Percentiles rank a stretch among this genome's conserved stretches.
phyloP scores from a whole-genome alignment of 1,140 invertebrate species.

The Lethrus apterus region DNA sequence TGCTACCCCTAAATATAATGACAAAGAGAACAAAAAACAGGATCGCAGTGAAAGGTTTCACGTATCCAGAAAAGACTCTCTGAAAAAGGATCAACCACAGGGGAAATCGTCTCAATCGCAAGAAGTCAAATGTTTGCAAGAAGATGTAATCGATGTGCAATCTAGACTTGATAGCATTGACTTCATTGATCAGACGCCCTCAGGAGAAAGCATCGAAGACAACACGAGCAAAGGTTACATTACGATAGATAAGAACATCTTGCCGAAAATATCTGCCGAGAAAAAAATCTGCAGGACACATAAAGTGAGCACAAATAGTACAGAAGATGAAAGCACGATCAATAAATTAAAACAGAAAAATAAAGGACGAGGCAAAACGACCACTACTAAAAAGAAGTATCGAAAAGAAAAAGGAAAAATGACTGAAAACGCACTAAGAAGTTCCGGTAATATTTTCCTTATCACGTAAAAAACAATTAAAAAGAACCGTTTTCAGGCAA shows the following conservation, averaged over 20 bases:
- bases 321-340: neutral
- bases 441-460: neutral
- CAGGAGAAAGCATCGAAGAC: conserved; percentile 10
- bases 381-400: conserved; percentile 6
- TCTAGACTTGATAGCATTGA: conserved; percentile 36
- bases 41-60: neutral
- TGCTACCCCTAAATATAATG: neutral
- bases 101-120: neutral
- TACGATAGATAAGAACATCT: conserved; percentile 11
- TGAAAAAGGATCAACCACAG: neutral
- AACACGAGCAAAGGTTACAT: conserved; percentile 13
- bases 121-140: neutral
- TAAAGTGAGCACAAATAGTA: conserved; percentile 3
- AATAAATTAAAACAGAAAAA: conserved; percentile 4
- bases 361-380: conserved; percentile 3
- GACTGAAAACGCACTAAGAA: neutral
- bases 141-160: too few relatives aligned
- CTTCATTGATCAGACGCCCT: conserved; percentile 34
- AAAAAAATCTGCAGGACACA: neutral
- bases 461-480: conserved; percentile 6
- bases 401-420: conserved; percentile 1
- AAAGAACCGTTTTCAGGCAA: neutral
- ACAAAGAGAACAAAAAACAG: conserved; percentile 7
- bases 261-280: neutral
- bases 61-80: conserved; percentile 5